Evolutionary conservation across 2,113 vertebrate species (phyloP), one percentile per base, ranked within the genome.

Genomic region (Neopipo cinnamomea): DNA sequence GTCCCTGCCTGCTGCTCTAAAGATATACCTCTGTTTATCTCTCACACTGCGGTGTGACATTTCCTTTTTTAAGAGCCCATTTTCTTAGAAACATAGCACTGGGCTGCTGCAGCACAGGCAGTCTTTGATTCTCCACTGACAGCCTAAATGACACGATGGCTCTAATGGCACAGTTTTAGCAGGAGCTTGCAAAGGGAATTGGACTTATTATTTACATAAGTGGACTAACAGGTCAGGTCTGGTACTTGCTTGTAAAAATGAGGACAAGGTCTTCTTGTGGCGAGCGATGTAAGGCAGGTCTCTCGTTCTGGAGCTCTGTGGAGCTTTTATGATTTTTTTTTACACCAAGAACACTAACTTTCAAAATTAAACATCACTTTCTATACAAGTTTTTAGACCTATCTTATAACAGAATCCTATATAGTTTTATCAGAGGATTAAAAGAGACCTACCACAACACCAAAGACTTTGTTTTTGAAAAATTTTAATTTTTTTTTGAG

Each of bases 31-130:
- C 97, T 97, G 98, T 98, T 97, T 97, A 97, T 97, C 98, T 97
- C 97, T 98, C 98, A 98, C 98, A 96, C 96, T 94, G 95, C 30
- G 88, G 94, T 98, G 98, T 98, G 98, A 98, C 98, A 98, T 98
- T 98, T 98, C 97, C 97, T 97, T 97, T 98, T 98, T 97, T 97
- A 98, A 96, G 96, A 97, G 97, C 97, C 97, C 97, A 97, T 97
- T 98, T 97, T 97, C 98, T 91, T 97, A 98, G 96, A 97, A 97
- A 97, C 95, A 68, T 97, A 94, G 95, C 95, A 88, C 74, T 96
- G 95, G 97, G 96, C 96, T 88, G 85, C 83, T 79, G 94, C 89
- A 92, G 95, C 89, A 97, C 97, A 98, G 96, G 97, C 96, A 95
- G 96, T 12, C 95, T 96, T 98, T 98, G 98, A 98, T 98, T 98